Base-by-base conservation (phyloP, 2,888 invertebrate genomes). In the Hetaerina titia region DNA sequence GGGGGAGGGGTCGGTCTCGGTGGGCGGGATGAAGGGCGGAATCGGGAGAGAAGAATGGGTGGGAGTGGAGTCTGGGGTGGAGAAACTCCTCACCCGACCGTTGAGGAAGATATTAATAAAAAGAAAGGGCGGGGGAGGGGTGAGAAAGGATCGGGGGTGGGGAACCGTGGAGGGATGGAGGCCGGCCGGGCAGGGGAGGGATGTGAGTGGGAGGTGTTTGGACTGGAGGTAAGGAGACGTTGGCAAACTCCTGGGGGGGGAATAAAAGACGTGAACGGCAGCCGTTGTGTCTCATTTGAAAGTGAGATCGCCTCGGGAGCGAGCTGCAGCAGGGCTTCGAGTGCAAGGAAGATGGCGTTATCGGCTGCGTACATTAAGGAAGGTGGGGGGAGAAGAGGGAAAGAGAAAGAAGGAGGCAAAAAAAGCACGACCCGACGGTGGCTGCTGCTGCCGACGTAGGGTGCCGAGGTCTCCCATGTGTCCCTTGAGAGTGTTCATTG, bases 251-350 rank as follows among this genome's bases (percentile, higher is more conserved):
- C 81, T 81, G 19, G 11, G 81, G 31, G 81, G 81, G 81, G 81
- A 13, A 31, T 69, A 13, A 81, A 13, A 31, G 81, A 22, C 69
- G 22, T 0, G 45, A 7, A n/a, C 69, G 69, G 81, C 81, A 81
- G 81, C 81, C 81, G 25, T 31, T 81, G 81, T 81, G 81, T 31
- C 81, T 81, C 81, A 81, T 81, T 81, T 81, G 81, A 81, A 81
- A 81, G 81, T 81, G 81, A 81, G 81, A 81, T 81, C 81, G 81
- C 31, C 31, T 31, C 25, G 31, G 31, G 31, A 81, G 81, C 31
- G 81, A 81, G 13, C 25, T 31, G 81, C 81, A 13, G 81, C 81
- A 81, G 81, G 22, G 11, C 31, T 60, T 11, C 81, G 81, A 31
- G 31, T 81, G 81, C 81, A 81, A 81, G 81, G 9, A 81, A 31